A percentile compares a stretch with the other conserved stretches of the same genome.
Evolutionary conservation across 2,113 vertebrate species (phyloP).

Genomic region (Morone chrysops): DNA sequence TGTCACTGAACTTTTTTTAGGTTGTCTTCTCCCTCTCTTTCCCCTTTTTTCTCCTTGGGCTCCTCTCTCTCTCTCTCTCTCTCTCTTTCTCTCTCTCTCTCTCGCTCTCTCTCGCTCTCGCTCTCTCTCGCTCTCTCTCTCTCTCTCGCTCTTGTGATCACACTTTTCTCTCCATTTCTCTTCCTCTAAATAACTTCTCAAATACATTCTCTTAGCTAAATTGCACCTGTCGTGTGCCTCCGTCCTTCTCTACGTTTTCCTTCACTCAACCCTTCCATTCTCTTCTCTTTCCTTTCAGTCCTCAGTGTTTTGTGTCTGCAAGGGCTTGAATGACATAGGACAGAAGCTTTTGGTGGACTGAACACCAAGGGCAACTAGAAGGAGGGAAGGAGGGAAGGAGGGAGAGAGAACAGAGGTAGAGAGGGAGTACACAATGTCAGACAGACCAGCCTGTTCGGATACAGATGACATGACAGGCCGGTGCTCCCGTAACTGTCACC

Average conservation of each 20-base stretch:
- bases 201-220: constrained; percentile 32
- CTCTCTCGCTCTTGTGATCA: constrained; percentile 9
- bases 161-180: constrained; percentile 13
- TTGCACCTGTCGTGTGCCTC: constrained; percentile 26
- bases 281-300: constrained; percentile 17
- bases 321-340: constrained; percentile 54
- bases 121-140: no score
- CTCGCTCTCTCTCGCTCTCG: no score
- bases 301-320: constrained; percentile 42
- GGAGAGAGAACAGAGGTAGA: constrained; percentile 8
- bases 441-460: constrained; percentile 51
- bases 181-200: constrained; percentile 33
- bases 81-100: not conserved
- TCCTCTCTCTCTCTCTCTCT: not conserved
- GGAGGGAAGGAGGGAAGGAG: constrained; percentile 20
- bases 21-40: not conserved
- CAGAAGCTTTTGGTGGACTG: constrained; percentile 53
- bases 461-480: constrained; percentile 72
- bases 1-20: constrained; percentile 39
- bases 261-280: constrained; percentile 8
- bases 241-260: constrained; percentile 32
- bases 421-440: constrained; percentile 57
- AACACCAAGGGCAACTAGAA: constrained; percentile 55
- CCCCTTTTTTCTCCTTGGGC: constrained; percentile 7
- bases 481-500: constrained; percentile 69